A percentile compares a stretch with the other conserved stretches of the same genome.
Conservation (phyloP, 2,797 vertebrate genomes). For the Passerculus sandwichensis region DNA sequence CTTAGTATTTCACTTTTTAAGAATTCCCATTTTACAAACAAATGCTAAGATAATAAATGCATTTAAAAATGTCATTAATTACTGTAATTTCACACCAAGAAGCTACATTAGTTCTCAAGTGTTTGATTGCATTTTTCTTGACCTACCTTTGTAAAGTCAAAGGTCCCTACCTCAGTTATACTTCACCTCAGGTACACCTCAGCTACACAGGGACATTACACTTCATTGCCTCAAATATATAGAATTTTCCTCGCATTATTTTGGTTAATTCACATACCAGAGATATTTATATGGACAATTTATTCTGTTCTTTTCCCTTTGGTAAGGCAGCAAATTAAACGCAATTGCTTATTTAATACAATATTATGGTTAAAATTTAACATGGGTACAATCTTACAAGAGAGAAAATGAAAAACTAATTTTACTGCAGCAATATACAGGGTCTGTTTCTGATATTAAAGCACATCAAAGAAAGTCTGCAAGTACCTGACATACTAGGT, state of each 20-base stretch:
- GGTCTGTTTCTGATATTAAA: neutral
- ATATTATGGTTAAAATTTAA: conserved; percentile 11
- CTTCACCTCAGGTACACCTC: neutral
- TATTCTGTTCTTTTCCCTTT: conserved; percentile 2
- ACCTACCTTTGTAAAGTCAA: neutral
- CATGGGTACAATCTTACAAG: neutral
- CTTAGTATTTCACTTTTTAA: neutral
- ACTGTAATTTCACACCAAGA: neutral
- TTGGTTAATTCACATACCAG: neutral
- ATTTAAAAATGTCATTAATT: neutral
- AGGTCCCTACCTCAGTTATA: neutral
- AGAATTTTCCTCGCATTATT: neutral
- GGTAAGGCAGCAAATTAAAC: conserved; percentile 27
- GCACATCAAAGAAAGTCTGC: neutral
- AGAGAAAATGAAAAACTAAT: neutral
- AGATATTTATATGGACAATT: neutral
- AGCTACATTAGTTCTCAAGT: neutral
- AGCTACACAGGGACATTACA: neutral
- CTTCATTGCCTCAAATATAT: neutral
- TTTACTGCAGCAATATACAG: neutral
- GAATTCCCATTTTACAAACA: neutral
- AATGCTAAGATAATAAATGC: neutral
- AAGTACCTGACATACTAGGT: neutral
- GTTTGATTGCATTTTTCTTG: neutral
- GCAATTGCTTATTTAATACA: neutral